Evolutionary conservation across 2,113 vertebrate genomes (phyloP), one percentile per base, ranked within the genome.

Genomic region (Eurypyga helias): DNA sequence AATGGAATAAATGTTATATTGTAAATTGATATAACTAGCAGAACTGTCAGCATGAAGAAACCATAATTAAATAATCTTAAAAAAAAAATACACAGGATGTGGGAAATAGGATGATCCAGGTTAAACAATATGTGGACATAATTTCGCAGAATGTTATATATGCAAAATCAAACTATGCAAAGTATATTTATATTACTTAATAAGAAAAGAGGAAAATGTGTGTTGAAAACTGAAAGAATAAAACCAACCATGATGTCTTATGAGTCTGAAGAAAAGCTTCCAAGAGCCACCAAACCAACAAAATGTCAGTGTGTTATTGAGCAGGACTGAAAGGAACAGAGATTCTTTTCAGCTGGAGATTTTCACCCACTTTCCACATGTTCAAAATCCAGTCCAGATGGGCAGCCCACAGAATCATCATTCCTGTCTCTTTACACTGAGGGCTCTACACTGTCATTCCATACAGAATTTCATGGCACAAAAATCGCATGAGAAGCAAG

Each of bases 161-260:
- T 38, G 36, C 87, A 91, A 85, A 96, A 79, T 91, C 66, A 72
- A 83, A 84, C 29, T 65, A 46, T 57, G 58, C 25, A 94, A 96
- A 91, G 92, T 87, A 46, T 96, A 96, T 96, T 96, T 96, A 36
- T 90, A 80, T 90, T 91, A 57, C 70, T 94, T 96, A 97, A 95
- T 90, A 95, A 81, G 69, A 89, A 91, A 57, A 78, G 64, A 87
- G 17, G n/a, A 73, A 91, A 93, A 79, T 83, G 71, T 61, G 36
- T 54, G 21, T 76, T 57, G 81, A 79, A 87, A 97, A 87, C 17
- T 58, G 31, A 79, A 75, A 83, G 78, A 79, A 43, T 58, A 88
- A 72, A 91, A 65, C 24, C 31, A 55, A 33, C 9, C 0, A 0
- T 45, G 17, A n/a, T 55, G 33, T 62, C 13, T 54, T 38, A 61